phyloP scores from a whole-genome alignment of 1,140 invertebrate genomes.

The Lepidurus arcticus region DNA sequence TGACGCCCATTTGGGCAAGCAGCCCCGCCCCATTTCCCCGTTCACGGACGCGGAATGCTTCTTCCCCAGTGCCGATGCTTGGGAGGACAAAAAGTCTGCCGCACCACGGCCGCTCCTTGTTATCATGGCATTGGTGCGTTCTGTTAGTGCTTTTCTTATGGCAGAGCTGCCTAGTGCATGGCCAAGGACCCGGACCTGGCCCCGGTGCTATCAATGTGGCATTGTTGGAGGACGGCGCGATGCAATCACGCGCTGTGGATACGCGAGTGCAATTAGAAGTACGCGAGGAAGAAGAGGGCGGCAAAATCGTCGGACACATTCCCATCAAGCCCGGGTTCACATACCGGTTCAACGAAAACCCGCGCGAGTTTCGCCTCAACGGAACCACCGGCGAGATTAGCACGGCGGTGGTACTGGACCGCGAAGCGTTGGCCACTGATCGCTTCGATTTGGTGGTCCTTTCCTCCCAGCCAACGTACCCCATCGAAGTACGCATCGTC shows the following conservation, averaged over 20 bases:
- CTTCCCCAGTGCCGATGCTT: not conserved
- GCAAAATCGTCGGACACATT: slow-evolving; percentile 74
- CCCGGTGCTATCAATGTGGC: slow-evolving; percentile 33
- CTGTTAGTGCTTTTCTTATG: slow-evolving; percentile 25
- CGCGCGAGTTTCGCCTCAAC: slow-evolving; percentile 73
- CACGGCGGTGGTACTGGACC: slow-evolving; percentile 71
- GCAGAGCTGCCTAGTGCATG: slow-evolving; percentile 39
- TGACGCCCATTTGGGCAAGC: not conserved
- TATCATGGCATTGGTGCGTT: slow-evolving; percentile 8
- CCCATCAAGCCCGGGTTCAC: slow-evolving; percentile 80
- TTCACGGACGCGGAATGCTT: slow-evolving; percentile 1
- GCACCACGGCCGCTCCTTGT: not conserved
- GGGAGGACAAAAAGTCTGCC: not conserved
- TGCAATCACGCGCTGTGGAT: slow-evolving; percentile 79
- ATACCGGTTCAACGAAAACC: slow-evolving; percentile 84
- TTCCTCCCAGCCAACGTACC: slow-evolving; percentile 86
- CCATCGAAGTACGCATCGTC: slow-evolving; percentile 79
- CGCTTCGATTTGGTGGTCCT: slow-evolving; percentile 82
- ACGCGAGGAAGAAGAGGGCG: slow-evolving; percentile 71
- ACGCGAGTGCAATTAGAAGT: slow-evolving; percentile 77
- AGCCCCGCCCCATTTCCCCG: not conserved
- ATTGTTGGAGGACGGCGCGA: slow-evolving; percentile 45
- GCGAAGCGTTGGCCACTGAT: slow-evolving; percentile 66
- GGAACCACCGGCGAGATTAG: slow-evolving; percentile 71
- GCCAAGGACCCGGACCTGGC: slow-evolving; percentile 41